Base-by-base conservation (phyloP, 92 coral and sea anemone genomes). In the Galaxea fascicularis region DNA sequence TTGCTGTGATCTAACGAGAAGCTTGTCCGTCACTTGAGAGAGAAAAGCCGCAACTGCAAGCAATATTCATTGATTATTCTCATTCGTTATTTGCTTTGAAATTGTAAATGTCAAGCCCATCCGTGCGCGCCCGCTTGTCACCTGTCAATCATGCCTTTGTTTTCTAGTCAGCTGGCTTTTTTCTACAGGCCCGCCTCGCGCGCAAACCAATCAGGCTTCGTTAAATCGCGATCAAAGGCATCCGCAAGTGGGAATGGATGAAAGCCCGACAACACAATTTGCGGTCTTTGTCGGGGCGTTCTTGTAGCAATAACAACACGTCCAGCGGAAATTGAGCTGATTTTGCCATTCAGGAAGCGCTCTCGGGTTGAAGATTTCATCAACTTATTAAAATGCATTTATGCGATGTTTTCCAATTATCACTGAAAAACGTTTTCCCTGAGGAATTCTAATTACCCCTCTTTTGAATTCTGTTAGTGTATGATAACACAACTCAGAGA, bases 371-470 rank as follows among this genome's bases (percentile, higher is more conserved):
- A 47, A 80, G 75, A 84, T 90, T 93, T 93, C 95, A 93, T 76
- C 93, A 90, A 79, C 90, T 79, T 83, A 90, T 93, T 93, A 93
- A 93, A 90, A 89, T 88, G 78, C 93, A 87, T 91, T 93, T 93
- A 93, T 68, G 76, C 77, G 31, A 71, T 86, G 92, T 86, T 77
- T 80, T 82, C 60, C 86, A 87, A 93, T 93, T 93, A 93, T 89
- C 95, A 57, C 95, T 78, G 70, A 59, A 58, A 69, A 82, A 82
- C 69, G 86, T 54, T 82, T 81, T 82, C 86, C 86, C 86, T 26
- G 8, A 82, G 86, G 86, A 82, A 82, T 82, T 70, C 86, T 56
- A 70, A 82, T 82, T 82, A 71, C 67, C 86, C 56, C 27, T 54
- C 60, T 82, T 82, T 70, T 24, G 56, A 58, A 71, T 82, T 82